Evolutionary conservation across 2,113 vertebrate genomes (phyloP).

Genomic region (Peromyscus maniculatus): DNA sequence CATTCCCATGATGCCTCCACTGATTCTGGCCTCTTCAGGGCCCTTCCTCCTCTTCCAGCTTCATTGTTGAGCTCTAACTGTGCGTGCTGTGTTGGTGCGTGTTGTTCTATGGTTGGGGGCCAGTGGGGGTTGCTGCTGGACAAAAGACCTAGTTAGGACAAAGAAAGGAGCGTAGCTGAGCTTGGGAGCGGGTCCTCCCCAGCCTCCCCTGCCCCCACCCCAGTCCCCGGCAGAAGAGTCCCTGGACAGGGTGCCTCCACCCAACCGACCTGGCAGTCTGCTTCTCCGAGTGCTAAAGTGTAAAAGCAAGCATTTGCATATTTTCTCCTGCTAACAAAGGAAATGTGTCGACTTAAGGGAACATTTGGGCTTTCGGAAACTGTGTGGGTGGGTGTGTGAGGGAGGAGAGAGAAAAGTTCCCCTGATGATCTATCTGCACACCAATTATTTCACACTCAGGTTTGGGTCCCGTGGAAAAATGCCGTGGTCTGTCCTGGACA

Average conservation of each 20-base stretch:
- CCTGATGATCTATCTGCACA: conserved; percentile 64
- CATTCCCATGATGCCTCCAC: conserved; percentile 60
- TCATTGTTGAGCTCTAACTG: conserved; percentile 84
- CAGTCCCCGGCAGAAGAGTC: conserved; percentile 19
- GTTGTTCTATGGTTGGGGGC: conserved; percentile 79
- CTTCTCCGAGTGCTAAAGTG: conserved; percentile 79
- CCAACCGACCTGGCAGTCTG: conserved; percentile 70
- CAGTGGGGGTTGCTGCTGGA: conserved; percentile 63
- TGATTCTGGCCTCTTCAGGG: conserved; percentile 74
- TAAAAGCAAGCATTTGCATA: conserved; percentile 87
- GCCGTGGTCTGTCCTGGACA: conserved; percentile 38
- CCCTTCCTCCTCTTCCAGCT: conserved; percentile 41
- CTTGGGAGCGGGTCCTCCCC: conserved; percentile 73
- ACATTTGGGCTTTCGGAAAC: conserved; percentile 87
- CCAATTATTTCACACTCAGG: conserved; percentile 55
- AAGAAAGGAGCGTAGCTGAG: conserved; percentile 79
- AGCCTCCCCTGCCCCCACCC: not conserved
- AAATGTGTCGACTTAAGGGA: conserved; percentile 86
- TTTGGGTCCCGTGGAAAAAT: conserved; percentile 46
- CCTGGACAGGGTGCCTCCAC: conserved; percentile 46
- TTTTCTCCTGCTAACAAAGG: conserved; percentile 88
- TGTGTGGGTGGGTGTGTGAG: conserved; percentile 83
- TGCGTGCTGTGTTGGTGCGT: conserved; percentile 69
- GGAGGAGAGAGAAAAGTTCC: conserved; percentile 81
- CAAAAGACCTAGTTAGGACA: conserved; percentile 72